Percentiles rank a stretch among this genome's conserved stretches.
These are phyloP conservation scores for Amazona ochrocephala DNA, from an alignment of 2,797 vertebrate species.

Conservation along the genomic window DNA sequence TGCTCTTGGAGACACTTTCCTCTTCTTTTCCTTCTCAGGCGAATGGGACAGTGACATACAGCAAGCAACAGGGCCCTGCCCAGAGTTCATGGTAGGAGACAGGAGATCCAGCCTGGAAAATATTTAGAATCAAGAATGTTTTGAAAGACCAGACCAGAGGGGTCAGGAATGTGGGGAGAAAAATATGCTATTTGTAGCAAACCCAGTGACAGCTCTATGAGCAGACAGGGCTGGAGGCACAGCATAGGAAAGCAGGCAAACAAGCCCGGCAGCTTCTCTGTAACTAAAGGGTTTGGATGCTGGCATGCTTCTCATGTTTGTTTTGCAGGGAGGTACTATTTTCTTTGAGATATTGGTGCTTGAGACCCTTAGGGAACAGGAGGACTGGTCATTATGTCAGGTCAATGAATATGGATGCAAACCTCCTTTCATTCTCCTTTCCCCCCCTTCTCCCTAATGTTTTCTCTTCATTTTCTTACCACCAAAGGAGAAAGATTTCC, in stretches of 20 bases:
- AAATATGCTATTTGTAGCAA: slow-evolving; percentile 43
- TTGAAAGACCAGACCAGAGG: slow-evolving; percentile 5
- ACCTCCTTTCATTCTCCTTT: not conserved
- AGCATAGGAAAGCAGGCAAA: slow-evolving; percentile 37
- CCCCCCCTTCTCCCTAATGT: not conserved
- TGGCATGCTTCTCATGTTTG: not conserved
- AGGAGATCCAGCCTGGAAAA: not conserved
- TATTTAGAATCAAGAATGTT: slow-evolving; percentile 47
- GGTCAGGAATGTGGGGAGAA: slow-evolving; percentile 4
- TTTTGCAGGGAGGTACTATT: not conserved
- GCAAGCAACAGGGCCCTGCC: not conserved
- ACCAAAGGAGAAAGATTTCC: not conserved
- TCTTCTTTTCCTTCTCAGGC: not conserved
- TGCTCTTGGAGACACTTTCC: not conserved
- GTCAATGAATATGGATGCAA: not conserved
- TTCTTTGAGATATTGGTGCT: not conserved
- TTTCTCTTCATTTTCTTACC: not conserved
- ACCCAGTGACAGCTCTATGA: not conserved
- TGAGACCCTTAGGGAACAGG: not conserved
- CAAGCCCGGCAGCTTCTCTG: not conserved
- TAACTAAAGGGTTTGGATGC: not conserved
- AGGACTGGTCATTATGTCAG: not conserved
- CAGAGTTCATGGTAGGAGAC: not conserved
- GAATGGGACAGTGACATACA: not conserved
- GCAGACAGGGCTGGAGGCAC: not conserved